Base-by-base conservation (phyloP, 2,797 vertebrate species). In the Hyperoplus lanceolatus region DNA sequence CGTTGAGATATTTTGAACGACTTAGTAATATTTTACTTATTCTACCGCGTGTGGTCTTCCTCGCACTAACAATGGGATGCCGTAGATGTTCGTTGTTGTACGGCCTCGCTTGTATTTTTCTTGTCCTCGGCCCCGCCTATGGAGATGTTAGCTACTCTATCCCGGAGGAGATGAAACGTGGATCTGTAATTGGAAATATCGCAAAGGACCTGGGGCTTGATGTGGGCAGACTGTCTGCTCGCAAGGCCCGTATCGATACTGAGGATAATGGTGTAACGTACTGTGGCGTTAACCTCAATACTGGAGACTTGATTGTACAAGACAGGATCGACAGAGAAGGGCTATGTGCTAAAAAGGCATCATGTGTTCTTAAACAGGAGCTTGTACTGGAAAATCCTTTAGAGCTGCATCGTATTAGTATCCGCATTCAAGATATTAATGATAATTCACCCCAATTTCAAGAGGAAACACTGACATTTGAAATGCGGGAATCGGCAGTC, bases 351-450 rank as follows among this genome's bases (percentile, higher is more conserved):
- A 67, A 89, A 46, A 92, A 75, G 29, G 0, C 43, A 0, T 83
- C 16, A 0, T 96, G 95, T 55, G 2, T 84, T 3, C 54, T 95
- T 6, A 87, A 80, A 50, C 80, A 90, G 61, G 93, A 95, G 18
- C 51, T 94, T 5, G 49, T 95, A 1, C 53, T 95, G 16, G 94
- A 95, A 61, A 86, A 86, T 43, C 92, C 92, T 13, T 49, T 96
- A 0, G 83, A 89, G 53, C 14, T 83, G 2, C 77, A 90, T 38
- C 86, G 67, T 0, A 55, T 92, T 29, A 16, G 82, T 67, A 15
- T 95, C 5, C 90, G 93, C 53, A 89, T 96, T 65, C 83, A 81
- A 12, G 95, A 96, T 69, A 83, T 95, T 46, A 96, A 96, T 85
- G 95, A 96, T 21, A 95, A 96, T 75, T 39, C 92, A 4, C 95